Percentiles rank a stretch among this genome's conserved stretches.
phyloP scores from a whole-genome alignment of 2,113 vertebrate species.

The Macaca fascicularis region DNA sequence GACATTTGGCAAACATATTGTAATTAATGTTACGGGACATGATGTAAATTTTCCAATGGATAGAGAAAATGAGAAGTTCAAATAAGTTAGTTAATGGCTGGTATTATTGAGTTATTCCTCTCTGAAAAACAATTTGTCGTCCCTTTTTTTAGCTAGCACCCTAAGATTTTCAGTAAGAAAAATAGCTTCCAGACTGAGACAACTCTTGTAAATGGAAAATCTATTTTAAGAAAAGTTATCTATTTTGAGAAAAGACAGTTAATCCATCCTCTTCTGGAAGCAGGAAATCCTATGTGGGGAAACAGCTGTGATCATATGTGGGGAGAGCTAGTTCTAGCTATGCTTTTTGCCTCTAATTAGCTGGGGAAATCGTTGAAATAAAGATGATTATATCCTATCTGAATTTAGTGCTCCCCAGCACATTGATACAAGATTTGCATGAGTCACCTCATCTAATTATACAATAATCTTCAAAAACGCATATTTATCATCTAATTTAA shows the following conservation, averaged over 20 bases:
- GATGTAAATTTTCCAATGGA: not conserved
- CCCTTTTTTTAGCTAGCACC: not conserved
- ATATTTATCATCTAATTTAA: not conserved
- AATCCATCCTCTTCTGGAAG: not conserved
- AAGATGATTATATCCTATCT: not conserved
- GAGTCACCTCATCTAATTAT: not conserved
- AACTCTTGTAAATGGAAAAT: not conserved
- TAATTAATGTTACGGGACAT: not conserved
- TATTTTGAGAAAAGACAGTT: constrained; percentile 20
- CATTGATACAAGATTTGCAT: not conserved
- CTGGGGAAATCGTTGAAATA: not conserved
- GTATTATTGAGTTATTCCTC: not conserved
- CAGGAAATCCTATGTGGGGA: not conserved
- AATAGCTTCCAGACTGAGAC: not conserved
- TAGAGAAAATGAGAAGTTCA: not conserved
- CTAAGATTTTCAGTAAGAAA: not conserved
- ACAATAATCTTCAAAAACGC: not conserved
- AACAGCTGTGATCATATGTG: not conserved
- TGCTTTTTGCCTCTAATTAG: not conserved
- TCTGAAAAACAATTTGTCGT: not conserved
- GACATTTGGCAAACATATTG: not conserved
- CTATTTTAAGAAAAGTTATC: not conserved
- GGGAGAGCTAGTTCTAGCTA: not conserved
- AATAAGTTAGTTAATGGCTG: not conserved
- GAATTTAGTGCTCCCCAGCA: not conserved